Conservation (phyloP, 2,797 vertebrate genomes). For the Carcharodon carcharias region DNA sequence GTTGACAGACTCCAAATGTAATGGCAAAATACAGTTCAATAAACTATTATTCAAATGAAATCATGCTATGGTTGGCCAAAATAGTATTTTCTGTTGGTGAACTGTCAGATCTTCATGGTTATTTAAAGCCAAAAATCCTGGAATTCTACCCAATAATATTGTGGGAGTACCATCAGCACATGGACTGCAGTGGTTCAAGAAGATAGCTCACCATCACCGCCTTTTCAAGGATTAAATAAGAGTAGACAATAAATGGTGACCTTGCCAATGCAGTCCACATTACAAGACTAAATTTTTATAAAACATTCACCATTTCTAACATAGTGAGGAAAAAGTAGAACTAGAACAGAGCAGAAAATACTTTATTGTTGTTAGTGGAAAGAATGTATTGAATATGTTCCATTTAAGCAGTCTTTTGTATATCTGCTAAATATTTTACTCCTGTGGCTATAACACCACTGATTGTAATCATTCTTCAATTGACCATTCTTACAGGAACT, state of each 20-base stretch:
- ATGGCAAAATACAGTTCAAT: too few species aligned
- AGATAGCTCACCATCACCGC: background rate
- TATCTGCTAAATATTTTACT: background rate
- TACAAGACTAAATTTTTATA: background rate
- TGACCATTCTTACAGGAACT: conserved; percentile 40
- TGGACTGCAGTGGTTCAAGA: background rate
- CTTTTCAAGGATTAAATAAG: background rate
- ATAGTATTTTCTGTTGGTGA: background rate
- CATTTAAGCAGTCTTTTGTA: background rate
- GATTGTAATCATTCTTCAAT: background rate
- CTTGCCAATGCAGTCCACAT: background rate
- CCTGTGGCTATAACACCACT: background rate
- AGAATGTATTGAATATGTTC: background rate
- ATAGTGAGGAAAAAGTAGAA: background rate
- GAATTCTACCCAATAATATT: background rate
- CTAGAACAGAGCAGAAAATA: background rate
- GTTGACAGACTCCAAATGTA: too few species aligned
- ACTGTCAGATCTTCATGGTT: background rate
- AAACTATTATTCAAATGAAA: background rate
- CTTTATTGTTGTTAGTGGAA: background rate
- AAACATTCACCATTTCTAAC: background rate
- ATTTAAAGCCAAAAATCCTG: background rate
- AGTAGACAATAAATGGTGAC: background rate
- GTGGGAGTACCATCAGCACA: background rate
- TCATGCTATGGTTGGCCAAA: background rate